A percentile compares a stretch with the other conserved stretches of the same genome.
Conservation (phyloP, 2,113 vertebrate species). For the Dipodomys stephensi region DNA sequence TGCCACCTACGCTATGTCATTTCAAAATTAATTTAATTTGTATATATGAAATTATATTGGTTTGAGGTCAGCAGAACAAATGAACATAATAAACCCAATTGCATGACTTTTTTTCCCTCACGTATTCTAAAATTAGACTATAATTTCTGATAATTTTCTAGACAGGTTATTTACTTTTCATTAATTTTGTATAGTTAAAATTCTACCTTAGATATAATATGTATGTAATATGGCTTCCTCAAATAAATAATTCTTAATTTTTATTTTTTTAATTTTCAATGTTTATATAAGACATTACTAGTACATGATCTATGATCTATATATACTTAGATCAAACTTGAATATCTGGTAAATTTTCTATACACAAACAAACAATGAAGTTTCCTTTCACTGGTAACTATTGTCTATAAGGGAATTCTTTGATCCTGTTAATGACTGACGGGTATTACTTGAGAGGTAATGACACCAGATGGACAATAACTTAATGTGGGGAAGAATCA, state of each 20-base stretch:
- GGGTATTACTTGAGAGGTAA: neutral
- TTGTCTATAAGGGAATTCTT: neutral
- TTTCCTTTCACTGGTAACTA: neutral
- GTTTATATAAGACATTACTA: neutral
- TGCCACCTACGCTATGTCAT: neutral
- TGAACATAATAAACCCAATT: neutral
- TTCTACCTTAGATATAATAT: neutral
- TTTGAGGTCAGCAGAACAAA: neutral
- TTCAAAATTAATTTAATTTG: conserved; percentile 10
- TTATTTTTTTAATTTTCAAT: neutral
- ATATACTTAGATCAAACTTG: neutral
- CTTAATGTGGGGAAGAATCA: neutral
- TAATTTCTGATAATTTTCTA: neutral
- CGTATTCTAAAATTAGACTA: neutral
- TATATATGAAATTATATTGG: neutral
- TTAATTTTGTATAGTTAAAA: neutral
- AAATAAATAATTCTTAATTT: neutral
- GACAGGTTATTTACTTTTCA: neutral
- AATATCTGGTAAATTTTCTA: neutral
- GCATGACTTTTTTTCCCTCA: neutral
- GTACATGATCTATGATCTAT: neutral
- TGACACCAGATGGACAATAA: neutral
- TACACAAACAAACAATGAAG: neutral
- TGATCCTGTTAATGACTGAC: neutral
- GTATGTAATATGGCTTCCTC: neutral